Evolutionary conservation across 1,140 invertebrate species (phyloP).

Genomic region (Teleogryllus occipitalis): DNA sequence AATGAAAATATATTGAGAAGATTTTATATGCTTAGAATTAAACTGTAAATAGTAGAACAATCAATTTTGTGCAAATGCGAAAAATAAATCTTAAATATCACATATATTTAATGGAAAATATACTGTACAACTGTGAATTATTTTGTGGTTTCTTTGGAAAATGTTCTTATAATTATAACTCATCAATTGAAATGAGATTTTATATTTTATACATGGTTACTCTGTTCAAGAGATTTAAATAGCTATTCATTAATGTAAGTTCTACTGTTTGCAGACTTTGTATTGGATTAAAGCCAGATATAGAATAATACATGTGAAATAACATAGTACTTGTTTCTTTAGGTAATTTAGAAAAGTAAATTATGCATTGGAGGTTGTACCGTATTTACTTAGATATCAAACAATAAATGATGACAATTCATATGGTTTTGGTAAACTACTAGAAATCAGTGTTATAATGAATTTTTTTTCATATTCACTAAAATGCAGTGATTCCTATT

Average conservation of each 20-base stretch:
- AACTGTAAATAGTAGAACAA: conserved; percentile 1
- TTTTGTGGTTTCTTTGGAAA: neutral
- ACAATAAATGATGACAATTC: neutral
- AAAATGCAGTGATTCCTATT: neutral
- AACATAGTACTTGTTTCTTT: neutral
- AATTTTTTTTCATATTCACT: neutral
- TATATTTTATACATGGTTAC: too few relatives aligned
- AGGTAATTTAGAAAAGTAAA: neutral
- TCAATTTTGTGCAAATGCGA: neutral
- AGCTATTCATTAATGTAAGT: neutral
- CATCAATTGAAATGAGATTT: too few relatives aligned
- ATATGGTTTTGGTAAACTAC: neutral
- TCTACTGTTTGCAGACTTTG: neutral
- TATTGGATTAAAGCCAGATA: neutral
- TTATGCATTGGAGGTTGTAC: neutral
- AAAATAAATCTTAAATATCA: neutral
- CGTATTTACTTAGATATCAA: neutral
- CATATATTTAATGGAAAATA: neutral
- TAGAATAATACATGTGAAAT: neutral
- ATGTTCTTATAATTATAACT: neutral
- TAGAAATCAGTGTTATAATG: neutral
- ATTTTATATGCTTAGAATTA: neutral
- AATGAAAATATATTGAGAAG: neutral
- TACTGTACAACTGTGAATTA: neutral
- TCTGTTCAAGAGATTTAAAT: neutral